Evolutionary conservation across 2,888 invertebrate species (phyloP), one percentile per base, ranked within the genome.

Genomic region (Conistra vaccinii): DNA sequence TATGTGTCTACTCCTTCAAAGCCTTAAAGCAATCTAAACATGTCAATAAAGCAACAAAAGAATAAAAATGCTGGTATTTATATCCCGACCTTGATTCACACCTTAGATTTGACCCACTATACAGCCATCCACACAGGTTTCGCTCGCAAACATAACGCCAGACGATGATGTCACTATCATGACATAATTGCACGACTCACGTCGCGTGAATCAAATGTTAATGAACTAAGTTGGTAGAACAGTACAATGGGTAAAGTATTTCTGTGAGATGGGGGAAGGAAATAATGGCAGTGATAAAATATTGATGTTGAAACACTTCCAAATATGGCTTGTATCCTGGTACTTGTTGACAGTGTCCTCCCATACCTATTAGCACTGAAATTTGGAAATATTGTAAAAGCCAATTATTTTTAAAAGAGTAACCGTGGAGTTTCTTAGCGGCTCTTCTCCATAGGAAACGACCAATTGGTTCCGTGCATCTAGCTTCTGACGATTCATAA

Each of bases 151-250:
- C 74, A 76, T 62, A 45, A 67, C 78, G 55, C 63, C 76, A 66
- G 65, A 62, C 78, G 62, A 65, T 88, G 89, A 89, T 88, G 84
- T 89, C 89, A 89, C 63, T 51, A 58, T 65, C 67, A 68, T 89
- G 85, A 87, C 86, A 88, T 89, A 85, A 87, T 83, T 81, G 83
- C 72, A 29, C 60, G 79, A 63, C 72, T 87, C 81, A 74, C 81
- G 74, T 86, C 77, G 81, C 76, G 85, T 88, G 84, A 84, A 76
- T 81, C 76, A 77, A 76, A 73, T 77, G 73, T 78, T 80, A 80
- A 84, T 70, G 81, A 80, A 81, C 58, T 67, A 29, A 71, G 66
- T 73, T 55, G 17, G 66, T 66, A 39, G 35, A n/a, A 60, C 53
- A 35, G 23, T 69, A 78, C 60, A 53, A 71, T 65, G 17, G 10